Base-by-base conservation (phyloP, 2,888 invertebrate genomes). In the Drosophila meridiana region DNA sequence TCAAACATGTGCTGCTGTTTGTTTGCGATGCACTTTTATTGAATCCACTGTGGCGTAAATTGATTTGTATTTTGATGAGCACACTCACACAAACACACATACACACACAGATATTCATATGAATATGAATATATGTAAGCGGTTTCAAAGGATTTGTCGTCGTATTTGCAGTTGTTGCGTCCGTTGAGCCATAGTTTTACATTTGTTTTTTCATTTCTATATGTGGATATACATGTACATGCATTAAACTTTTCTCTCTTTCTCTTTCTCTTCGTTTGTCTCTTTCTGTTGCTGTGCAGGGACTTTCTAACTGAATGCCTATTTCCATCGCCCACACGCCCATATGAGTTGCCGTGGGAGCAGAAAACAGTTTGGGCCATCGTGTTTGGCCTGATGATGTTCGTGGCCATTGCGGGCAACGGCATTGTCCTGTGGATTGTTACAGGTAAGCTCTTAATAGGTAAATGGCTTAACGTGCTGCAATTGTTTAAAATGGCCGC, bases 341-440 rank as follows among this genome's bases (percentile, higher is more conserved):
- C 95, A 0, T 95, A 95, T 89, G 95, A 94, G 94, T 94, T 94
- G 42, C 93, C 94, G 85, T 96, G 95, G 95, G 96, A 95, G 79
- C 96, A 94, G 94, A 93, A 95, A 88, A 94, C 96, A 62, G 94
- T 95, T 53, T 98, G 97, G 96, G 95, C 96, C 52, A 94, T 95
- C 13, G 93, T 97, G 20, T 98, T 97, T 87, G 94, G 96, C 0
- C 93, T 95, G 32, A 97, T 98, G 96, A 94, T 98, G 48, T 93
- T 96, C 9, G 95, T 96, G 4, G 97, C 97, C 1, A 96, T 97
- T 52, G 96, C 96, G 1, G 98, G 98, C 30, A 98, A 98, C 90
- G 95, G 96, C 48, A 97, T 98, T 73, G 98, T 98, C 58, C 97
- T 98, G 83, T 98, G 98, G 98, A 98, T 98, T 85, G 97, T 98